phyloP scores from a whole-genome alignment of 1,140 invertebrate species.

The Eciton burchellii region DNA sequence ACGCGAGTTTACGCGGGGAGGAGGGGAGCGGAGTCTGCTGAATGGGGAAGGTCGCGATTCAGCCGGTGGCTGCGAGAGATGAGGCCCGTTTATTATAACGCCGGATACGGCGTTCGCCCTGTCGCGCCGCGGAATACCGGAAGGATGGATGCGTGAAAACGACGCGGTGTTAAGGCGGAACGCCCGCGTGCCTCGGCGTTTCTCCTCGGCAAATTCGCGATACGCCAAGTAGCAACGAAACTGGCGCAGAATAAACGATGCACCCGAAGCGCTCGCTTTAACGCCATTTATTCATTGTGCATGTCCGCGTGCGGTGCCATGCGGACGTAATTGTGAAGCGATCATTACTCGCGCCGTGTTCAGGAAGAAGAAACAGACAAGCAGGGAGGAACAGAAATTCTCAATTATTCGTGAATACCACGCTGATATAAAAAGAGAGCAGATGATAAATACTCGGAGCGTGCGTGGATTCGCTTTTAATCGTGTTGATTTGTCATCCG shows the following conservation, averaged over 20 bases:
- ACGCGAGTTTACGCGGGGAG: constrained; percentile 2
- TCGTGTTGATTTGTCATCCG: no score
- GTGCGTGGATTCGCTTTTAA: no score
- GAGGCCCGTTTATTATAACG: constrained; percentile 50
- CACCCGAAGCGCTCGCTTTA: not conserved
- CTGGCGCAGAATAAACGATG: not conserved
- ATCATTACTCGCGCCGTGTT: not conserved
- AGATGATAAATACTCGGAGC: no score
- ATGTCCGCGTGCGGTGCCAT: not conserved
- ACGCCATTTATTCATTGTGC: not conserved
- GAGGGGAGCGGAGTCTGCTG: no score
- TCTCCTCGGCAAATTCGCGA: constrained; percentile 39
- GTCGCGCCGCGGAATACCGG: constrained; percentile 36
- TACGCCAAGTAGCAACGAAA: constrained; percentile 8
- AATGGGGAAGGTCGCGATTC: constrained; percentile 37
- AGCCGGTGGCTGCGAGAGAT: constrained; percentile 35
- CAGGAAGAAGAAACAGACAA: not conserved
- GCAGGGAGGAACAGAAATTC: not conserved
- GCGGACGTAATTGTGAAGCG: no score
- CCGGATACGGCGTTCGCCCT: constrained; percentile 25
- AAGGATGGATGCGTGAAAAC: constrained; percentile 42
- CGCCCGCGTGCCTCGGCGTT: constrained; percentile 8
- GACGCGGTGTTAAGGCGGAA: constrained; percentile 27
- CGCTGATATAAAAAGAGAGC: no score
- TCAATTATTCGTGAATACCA: not conserved